Conservation (phyloP, 2,113 vertebrate species). For the Dicerorhinus sumatrensis region DNA sequence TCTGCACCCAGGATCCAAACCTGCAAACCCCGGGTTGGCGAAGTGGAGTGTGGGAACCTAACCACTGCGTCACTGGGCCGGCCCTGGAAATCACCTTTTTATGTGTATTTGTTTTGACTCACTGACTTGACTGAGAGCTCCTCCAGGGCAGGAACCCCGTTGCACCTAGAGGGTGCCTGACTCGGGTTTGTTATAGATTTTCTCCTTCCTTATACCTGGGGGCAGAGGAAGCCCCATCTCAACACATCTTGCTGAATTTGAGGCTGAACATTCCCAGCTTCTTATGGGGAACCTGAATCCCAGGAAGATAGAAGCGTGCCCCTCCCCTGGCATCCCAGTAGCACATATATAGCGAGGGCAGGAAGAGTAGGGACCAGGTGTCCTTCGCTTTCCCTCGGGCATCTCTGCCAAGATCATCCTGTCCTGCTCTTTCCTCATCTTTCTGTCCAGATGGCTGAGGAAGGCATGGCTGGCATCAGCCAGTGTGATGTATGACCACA, state of each 20-base stretch:
- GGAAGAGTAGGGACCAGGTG: conserved; percentile 47
- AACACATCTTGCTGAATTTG: not conserved
- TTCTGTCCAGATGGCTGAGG: conserved; percentile 78
- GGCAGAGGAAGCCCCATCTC: not conserved
- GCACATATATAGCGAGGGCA: not conserved
- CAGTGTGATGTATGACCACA: conserved; percentile 63
- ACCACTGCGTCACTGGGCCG: too few relatives aligned
- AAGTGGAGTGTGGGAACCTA: too few relatives aligned
- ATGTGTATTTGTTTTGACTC: not conserved
- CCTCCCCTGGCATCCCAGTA: not conserved
- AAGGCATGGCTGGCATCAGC: conserved; percentile 58
- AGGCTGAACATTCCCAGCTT: not conserved
- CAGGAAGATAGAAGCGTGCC: not conserved
- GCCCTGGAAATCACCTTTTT: not conserved
- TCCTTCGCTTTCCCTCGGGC: not conserved
- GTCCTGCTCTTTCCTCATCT: conserved; percentile 34
- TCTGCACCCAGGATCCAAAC: too few relatives aligned
- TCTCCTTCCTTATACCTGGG: not conserved
- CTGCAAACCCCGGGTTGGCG: too few relatives aligned
- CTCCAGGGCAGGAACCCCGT: not conserved
- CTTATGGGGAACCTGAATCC: not conserved
- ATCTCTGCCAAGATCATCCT: conserved; percentile 54
- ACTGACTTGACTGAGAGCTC: not conserved
- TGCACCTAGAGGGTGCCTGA: not conserved
- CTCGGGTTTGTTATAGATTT: not conserved